Evolutionary conservation across 2,113 vertebrate species (phyloP), one percentile per base, ranked within the genome.

Genomic region (zebrafish (Danio rerio)): DNA sequence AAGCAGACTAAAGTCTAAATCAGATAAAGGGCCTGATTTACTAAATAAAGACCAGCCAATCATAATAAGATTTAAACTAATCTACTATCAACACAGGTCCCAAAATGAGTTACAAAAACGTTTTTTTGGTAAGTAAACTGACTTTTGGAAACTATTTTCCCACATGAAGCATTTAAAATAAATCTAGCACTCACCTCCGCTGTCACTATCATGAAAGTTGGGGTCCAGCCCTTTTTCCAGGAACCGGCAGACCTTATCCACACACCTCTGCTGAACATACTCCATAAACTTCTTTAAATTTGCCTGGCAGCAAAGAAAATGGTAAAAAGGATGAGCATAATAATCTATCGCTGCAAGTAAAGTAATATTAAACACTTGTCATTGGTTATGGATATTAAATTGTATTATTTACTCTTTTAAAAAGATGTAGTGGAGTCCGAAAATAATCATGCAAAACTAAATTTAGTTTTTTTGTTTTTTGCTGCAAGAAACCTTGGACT

Each of bases 271-370:
- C 16, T 94, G 92, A 31, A 94, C 84, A 78, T 90, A 91, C 87
- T 94, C 94, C 93, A 94, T 94, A 10, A 94, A 93, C 16, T 93
- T 91, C 89, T 94, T 94, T 86, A 94, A 90, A 85, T 94, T 94
- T 69, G 94, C 94, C 94, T 94, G 81, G 55, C 50, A 81, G 61
- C 20, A 55, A 76, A 55, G 12, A 55, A 16, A 73, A 18, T 42
- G 49, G 47, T 71, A 52, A 52, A 52, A 9, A 52, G 3, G 31
- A 31, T 31, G 1, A 31, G 3, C 31, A 1, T 31, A 31, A 31
- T 2, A 31, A 31, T 1, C 31, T 31, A 31, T 31, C 3, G 3
- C 3, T 31, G 31, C 31, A 31, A 31, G 1, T 31, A 31, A 31
- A 31, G 31, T 31, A 31, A 31, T 31, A 3, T 2, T 3, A 31